Evolutionary conservation across 1,140 invertebrate genomes (phyloP).

Genomic region (Microplitis mediator): DNA sequence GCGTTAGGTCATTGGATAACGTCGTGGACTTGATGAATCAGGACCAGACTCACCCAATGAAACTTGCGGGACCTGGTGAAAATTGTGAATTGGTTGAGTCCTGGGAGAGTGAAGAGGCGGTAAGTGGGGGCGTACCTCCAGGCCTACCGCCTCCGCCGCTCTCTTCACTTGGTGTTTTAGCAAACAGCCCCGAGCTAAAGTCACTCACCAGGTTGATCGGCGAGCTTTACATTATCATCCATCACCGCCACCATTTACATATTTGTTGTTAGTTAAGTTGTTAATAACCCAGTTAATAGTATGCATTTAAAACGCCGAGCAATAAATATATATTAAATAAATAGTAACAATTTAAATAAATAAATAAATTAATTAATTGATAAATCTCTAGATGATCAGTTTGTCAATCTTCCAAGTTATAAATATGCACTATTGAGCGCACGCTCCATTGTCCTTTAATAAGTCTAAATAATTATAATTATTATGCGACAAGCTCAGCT

Average conservation of each 20-base stretch:
- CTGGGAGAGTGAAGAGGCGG: conserved; percentile 62
- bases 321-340: too few species aligned
- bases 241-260: conserved; percentile 53
- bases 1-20: conserved; percentile 20
- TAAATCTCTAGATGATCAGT: background rate
- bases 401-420: background rate
- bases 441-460: too few species aligned
- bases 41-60: conserved; percentile 59
- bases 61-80: conserved; percentile 56
- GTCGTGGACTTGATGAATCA: conserved; percentile 36
- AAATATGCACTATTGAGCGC: background rate
- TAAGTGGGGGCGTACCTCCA: conserved; percentile 59
- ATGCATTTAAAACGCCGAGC: background rate
- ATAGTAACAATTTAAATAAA: too few species aligned
- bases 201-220: conserved; percentile 87
- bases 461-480: too few species aligned
- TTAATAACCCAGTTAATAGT: conserved; percentile 3
- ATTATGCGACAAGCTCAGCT: too few species aligned
- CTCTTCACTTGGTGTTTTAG: conserved; percentile 86
- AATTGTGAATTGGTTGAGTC: conserved; percentile 58
- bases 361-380: conserved; percentile 2
- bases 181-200: conserved; percentile 84
- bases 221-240: conserved; percentile 65
- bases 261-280: conserved; percentile 39
- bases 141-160: conserved; percentile 66